These are phyloP conservation scores for Otolemur garnettii DNA, from an alignment of 2,113 vertebrate genomes.

Conservation along the genomic window DNA sequence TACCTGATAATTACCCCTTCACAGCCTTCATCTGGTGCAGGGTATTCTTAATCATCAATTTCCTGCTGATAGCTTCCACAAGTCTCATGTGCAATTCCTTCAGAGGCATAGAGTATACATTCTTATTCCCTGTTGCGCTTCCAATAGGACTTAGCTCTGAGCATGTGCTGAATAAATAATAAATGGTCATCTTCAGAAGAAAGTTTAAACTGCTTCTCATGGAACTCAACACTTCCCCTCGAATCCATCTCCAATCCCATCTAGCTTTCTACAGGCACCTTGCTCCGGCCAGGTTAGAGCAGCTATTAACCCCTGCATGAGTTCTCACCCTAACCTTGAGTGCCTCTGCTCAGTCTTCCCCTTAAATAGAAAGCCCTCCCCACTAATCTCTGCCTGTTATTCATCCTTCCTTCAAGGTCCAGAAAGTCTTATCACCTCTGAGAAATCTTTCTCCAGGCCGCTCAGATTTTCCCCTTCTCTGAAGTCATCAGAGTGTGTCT, in stretches of 20 bases:
- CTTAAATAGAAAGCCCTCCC: not conserved
- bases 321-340: not conserved
- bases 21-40: not conserved
- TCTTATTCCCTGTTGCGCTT: not conserved
- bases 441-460: not conserved
- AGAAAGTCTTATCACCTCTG: slow-evolving; percentile 23
- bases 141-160: not conserved
- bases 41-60: not conserved
- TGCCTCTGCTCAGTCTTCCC: not conserved
- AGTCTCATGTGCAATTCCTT: not conserved
- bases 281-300: not conserved
- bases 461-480: not conserved
- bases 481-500: not conserved
- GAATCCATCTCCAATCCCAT: not conserved
- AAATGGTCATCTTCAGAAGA: not conserved
- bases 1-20: not conserved
- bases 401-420: not conserved
- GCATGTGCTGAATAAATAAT: not conserved
- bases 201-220: not conserved
- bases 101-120: not conserved
- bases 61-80: not conserved
- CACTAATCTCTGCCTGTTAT: not conserved
- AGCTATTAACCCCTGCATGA: not conserved
- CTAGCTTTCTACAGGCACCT: not conserved
- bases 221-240: not conserved